Base-by-base conservation (phyloP, 2,888 invertebrate genomes). In the Saturnia pavonia region DNA sequence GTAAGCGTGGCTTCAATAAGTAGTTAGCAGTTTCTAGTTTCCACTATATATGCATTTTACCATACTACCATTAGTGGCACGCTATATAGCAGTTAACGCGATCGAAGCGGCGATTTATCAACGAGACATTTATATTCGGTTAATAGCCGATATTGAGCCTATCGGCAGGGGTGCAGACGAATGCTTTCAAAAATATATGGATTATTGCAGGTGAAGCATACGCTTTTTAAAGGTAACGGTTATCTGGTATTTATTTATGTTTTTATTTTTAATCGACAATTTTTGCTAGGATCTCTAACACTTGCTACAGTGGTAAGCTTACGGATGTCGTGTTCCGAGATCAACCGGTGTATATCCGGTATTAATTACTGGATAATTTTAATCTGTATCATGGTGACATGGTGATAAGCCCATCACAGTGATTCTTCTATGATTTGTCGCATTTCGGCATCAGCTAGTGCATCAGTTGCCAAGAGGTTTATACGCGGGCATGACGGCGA, bases 11-110 rank as follows among this genome's bases (percentile, higher is more conserved):
- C 12, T 60, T 60, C 27, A 14, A 27, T 60, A 60, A 25, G 27
- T 60, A 60, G 11, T 60, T 25, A 60, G 57, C 57, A 60, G 34
- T 65, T 65, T 65, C 65, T 34, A 40, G 40, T 65, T 40, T 65
- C 34, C 19, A 65, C 25, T 48, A 45, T 42, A 45, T 42, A 70
- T 70, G 70, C 70, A 67, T 43, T 70, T 54, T 67, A 40, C 63
- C 54, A 54, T 25, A 6, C 48, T 12, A 81, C 86, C 88, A 89
- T 92, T 92, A 91, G 85, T 89, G 85, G 89, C 93, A 93, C 92
- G 93, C 93, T 89, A 93, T 93, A 91, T 91, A 91, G 90, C 90
- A 89, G 92, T 94, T 93, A 92, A 86, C 85, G 83, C 75, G 75
- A 78, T 80, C 82, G 78, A 80, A 78, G 40, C 75, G 82, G 85